phyloP scores from a whole-genome alignment of 2,113 vertebrate species.

The Hypomesus transpacificus region DNA sequence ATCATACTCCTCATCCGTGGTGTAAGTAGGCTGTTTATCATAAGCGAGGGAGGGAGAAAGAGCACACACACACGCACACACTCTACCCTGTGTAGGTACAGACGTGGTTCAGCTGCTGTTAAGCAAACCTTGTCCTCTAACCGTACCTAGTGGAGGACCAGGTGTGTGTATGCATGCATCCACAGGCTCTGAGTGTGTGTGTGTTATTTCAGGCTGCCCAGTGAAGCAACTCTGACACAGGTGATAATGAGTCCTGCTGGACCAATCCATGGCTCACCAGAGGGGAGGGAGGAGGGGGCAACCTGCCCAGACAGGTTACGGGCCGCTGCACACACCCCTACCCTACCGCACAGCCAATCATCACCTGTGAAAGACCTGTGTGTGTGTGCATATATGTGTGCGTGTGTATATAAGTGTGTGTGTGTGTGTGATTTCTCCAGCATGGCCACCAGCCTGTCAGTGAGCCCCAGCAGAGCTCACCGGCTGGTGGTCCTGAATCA shows the following conservation, averaged over 20 bases:
- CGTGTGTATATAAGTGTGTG: neutral
- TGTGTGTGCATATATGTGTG: neutral
- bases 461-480: too few relatives aligned
- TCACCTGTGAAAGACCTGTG: constrained; percentile 34
- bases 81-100: constrained; percentile 7
- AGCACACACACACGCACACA: neutral
- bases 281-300: neutral
- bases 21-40: too few relatives aligned
- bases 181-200: constrained; percentile 1
- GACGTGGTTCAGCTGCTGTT: constrained; percentile 29
- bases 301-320: constrained; percentile 24
- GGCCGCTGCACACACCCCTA: constrained; percentile 11
- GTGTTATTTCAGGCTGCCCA: constrained; percentile 37
- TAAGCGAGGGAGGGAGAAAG: too few relatives aligned
- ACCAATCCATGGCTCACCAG: neutral
- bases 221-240: constrained; percentile 20
- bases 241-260: constrained; percentile 35
- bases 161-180: neutral
- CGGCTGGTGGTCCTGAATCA: too few relatives aligned
- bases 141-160: constrained; percentile 7
- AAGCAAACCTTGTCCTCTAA: constrained; percentile 37
- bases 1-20: too few relatives aligned
- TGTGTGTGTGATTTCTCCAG: neutral
- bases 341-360: constrained; percentile 33
- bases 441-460: too few relatives aligned